Conservation (phyloP, 2,888 invertebrate species). For the Perithous albicinctus region DNA sequence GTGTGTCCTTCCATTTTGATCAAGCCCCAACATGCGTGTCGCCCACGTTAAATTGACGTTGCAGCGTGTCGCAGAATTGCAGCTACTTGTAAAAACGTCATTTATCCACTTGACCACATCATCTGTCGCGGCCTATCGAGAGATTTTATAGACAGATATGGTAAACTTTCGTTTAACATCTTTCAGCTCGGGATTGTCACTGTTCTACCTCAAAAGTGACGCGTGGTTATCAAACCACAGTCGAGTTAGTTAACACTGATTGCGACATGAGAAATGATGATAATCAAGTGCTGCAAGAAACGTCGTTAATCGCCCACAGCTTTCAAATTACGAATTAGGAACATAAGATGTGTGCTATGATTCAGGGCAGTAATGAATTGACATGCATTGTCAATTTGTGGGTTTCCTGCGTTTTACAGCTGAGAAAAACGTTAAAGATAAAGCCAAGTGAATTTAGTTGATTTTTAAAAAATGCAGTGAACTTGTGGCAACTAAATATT, state of each 20-base stretch:
- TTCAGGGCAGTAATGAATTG: background rate
- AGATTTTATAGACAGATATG: conserved; percentile 58
- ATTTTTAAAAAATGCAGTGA: no score
- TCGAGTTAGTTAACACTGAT: background rate
- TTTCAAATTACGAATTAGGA: conserved; percentile 16
- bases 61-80: conserved; percentile 7
- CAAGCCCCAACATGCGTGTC: background rate
- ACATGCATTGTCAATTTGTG: no score
- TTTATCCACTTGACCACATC: conserved; percentile 57
- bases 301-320: conserved; percentile 36
- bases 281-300: background rate
- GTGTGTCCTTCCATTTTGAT: conserved; percentile 19
- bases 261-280: conserved; percentile 3
- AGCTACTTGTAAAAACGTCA: conserved; percentile 46
- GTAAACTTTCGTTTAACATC: conserved; percentile 38
- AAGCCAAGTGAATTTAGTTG: no score
- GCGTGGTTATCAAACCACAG: conserved; percentile 15
- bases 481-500: no score
- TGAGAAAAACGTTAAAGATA: no score
- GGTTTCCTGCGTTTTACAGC: no score
- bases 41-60: conserved; percentile 14
- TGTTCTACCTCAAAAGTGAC: conserved; percentile 27
- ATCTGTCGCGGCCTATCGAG: conserved; percentile 35
- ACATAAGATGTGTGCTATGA: conserved; percentile 20
- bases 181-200: conserved; percentile 9